Evolutionary conservation across 2,888 invertebrate species (phyloP).

Genomic region (Limnephilus lunatus): DNA sequence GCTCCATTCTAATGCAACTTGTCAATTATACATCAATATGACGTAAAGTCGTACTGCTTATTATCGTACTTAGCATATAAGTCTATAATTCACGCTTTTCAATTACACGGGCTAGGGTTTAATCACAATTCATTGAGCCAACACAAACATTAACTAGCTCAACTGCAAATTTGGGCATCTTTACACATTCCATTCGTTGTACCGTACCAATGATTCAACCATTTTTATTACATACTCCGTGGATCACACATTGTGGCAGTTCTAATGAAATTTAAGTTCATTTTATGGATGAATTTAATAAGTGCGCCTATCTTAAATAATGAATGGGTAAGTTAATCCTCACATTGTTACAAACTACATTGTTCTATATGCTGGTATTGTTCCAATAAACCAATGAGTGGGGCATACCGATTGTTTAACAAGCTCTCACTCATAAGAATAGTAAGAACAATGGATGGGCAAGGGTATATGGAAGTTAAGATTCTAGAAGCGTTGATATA

Average conservation of each 20-base stretch:
- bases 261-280: neutral
- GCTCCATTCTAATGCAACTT: neutral
- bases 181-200: neutral
- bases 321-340: neutral
- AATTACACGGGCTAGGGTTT: neutral
- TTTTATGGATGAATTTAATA: slow-evolving; percentile 2
- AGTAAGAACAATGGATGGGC: neutral
- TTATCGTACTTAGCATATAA: neutral
- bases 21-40: neutral
- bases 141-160: neutral
- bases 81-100: neutral
- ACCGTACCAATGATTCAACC: neutral
- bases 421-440: neutral
- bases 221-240: neutral
- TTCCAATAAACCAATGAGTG: neutral
- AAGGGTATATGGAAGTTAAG: neutral
- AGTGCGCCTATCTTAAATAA: neutral
- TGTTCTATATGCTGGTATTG: neutral
- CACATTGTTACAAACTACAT: neutral
- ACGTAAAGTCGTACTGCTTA: neutral
- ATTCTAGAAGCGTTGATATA: neutral
- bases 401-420: neutral
- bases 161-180: neutral
- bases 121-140: neutral
- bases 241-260: neutral